Evolutionary conservation across 2,888 invertebrate species (phyloP), one percentile per base, ranked within the genome.

Genomic region (Drosophila paramelanica): DNA sequence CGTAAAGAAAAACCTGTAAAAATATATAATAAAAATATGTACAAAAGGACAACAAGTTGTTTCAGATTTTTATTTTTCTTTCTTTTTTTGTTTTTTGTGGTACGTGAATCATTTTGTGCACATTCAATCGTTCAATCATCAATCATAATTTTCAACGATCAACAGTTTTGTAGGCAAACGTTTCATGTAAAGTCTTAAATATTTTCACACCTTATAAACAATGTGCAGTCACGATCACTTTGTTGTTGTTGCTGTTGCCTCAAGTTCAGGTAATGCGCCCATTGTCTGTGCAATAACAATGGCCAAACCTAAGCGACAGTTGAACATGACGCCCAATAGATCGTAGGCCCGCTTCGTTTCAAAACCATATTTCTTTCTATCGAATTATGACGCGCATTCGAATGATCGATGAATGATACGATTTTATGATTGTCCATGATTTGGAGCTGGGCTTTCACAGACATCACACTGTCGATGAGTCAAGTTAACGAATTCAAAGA

Each of bases 131-230:
- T 58, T 60, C 81, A 77, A 83, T 86, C 91, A 90, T 90, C 91
- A 91, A 90, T 90, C 90, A 90, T 87, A 89, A 86, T 88, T 88
- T 82, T 85, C 86, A 89, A 72, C 91, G 85, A 88, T 90, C 90
- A 91, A 90, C 89, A 88, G 83, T 81, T 90, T 91, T 91, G 90
- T 90, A 83, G 67, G 76, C 77, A 81, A 88, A 84, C 78, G 79
- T 86, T 86, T 82, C 81, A 90, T 81, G 89, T 81, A 77, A 77
- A 84, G 88, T 81, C 90, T 90, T 79, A 77, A 90, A 89, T 89
- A 90, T 90, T 89, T 89, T 89, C 89, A 89, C 89, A 89, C 89
- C 90, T 89, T 83, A 79, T 79, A 86, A 91, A 88, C 79, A 89
- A 88, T 82, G 79, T 72, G 81, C 88, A 87, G 90, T 90, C 91